These are phyloP conservation scores for Ephydatia muelleri DNA, from an alignment of 37 sponge, comb jelly and placozoan species.

Conservation along the genomic window DNA sequence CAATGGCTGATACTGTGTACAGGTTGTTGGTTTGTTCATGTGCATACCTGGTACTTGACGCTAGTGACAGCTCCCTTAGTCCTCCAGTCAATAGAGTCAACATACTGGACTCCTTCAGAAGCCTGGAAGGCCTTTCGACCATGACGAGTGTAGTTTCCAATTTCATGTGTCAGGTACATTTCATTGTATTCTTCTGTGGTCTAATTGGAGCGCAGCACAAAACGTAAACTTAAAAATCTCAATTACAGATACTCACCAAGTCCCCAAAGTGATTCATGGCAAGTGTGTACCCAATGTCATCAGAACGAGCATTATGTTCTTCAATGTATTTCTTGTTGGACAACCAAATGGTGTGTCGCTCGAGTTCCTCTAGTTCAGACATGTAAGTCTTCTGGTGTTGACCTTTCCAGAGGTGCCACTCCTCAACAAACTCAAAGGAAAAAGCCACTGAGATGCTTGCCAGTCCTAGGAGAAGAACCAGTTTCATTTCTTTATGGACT, in stretches of 20 bases:
- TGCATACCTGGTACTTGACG: conserved; percentile 64
- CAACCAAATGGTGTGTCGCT: conserved; percentile 45
- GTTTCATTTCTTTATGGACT: neutral
- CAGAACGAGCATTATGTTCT: conserved; percentile 59
- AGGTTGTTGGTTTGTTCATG: neutral
- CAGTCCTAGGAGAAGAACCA: neutral
- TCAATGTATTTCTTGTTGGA: conserved; percentile 78
- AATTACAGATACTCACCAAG: conserved; percentile 35
- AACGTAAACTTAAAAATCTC: too few relatives aligned
- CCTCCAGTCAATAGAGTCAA: conserved; percentile 47
- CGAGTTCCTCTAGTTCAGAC: conserved; percentile 40
- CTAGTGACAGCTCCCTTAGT: conserved; percentile 50
- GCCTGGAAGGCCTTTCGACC: neutral
- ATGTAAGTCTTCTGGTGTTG: conserved; percentile 49
- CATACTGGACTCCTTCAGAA: neutral
- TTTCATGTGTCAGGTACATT: conserved; percentile 5
- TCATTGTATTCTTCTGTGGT: conserved; percentile 40
- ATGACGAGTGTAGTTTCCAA: conserved; percentile 4
- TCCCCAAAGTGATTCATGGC: conserved; percentile 80
- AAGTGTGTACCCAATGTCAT: conserved; percentile 69
- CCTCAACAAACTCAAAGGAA: conserved; percentile 2
- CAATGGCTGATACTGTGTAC: neutral
- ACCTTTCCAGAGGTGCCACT: conserved; percentile 66
- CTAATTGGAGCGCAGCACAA: neutral
- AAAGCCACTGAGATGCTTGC: neutral